Evolutionary conservation across 2,113 vertebrate genomes (phyloP).

Genomic region (Psilopsiagon aurifrons): DNA sequence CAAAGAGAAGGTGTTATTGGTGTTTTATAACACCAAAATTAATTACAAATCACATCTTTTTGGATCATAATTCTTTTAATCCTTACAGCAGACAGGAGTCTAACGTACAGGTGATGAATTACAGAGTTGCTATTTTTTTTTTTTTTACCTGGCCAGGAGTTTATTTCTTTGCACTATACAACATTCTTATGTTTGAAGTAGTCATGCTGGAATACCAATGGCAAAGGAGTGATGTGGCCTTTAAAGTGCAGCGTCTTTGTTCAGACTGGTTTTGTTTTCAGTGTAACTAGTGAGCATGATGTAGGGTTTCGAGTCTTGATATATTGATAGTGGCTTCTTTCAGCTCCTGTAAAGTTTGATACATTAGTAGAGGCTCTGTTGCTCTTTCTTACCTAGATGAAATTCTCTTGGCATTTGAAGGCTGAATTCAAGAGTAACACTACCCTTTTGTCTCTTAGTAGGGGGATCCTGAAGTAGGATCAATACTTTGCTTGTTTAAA

Average conservation of each 20-base stretch:
- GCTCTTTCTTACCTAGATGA: neutral
- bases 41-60: neutral
- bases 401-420: neutral
- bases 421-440: neutral
- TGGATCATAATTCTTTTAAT: neutral
- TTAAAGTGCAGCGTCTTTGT: neutral
- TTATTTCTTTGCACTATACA: neutral
- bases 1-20: neutral
- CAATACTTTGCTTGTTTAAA: neutral
- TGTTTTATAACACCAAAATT: neutral
- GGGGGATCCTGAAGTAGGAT: neutral
- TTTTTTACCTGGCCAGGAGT: neutral
- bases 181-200: neutral
- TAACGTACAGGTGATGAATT: neutral
- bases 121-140: neutral
- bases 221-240: neutral
- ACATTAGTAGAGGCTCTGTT: neutral
- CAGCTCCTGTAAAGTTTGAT: neutral
- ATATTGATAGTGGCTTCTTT: neutral
- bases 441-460: neutral
- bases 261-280: conserved; percentile 5
- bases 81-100: neutral
- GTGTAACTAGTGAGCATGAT: neutral
- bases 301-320: neutral
- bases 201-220: neutral